Evolutionary conservation across 2,888 invertebrate genomes (phyloP).

Genomic region (Antitype chi): DNA sequence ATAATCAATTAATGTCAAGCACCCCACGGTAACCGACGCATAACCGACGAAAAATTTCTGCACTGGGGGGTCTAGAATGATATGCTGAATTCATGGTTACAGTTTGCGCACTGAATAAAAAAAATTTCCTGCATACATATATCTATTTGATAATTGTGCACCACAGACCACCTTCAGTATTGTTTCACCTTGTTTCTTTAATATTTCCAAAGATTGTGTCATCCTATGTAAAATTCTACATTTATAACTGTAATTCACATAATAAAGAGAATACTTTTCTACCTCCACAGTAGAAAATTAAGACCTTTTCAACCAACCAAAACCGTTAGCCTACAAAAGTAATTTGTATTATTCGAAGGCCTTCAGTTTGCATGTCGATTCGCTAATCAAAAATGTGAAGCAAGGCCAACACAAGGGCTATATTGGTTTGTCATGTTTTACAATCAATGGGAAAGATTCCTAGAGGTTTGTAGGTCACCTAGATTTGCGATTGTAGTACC

Average conservation of each 20-base stretch:
- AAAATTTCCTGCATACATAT: no score
- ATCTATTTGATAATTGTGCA: no score
- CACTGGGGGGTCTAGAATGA: no score
- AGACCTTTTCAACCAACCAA: conserved; percentile 14
- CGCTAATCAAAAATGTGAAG: conserved; percentile 45
- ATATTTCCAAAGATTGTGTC: neutral
- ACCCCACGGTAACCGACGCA: no score
- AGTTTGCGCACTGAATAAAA: no score
- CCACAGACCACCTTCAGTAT: no score
- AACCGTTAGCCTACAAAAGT: conserved; percentile 23
- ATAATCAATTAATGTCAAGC: no score
- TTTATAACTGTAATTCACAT: no score
- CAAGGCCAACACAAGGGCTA: conserved; percentile 36
- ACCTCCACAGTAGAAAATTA: conserved; percentile 3
- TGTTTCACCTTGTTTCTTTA: no score
- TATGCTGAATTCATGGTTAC: no score
- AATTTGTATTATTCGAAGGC: conserved; percentile 40
- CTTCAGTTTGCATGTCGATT: conserved; percentile 53
- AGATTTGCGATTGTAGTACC: conserved; percentile 38
- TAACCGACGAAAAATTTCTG: no score
- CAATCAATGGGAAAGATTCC: conserved; percentile 49
- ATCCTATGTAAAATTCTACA: neutral
- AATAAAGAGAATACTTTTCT: neutral
- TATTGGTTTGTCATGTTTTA: conserved; percentile 53
- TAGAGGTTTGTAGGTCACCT: conserved; percentile 51